Evolutionary conservation across 1,140 invertebrate species (phyloP), one percentile per base, ranked within the genome.

Genomic region (Neotoxoptera formosana): DNA sequence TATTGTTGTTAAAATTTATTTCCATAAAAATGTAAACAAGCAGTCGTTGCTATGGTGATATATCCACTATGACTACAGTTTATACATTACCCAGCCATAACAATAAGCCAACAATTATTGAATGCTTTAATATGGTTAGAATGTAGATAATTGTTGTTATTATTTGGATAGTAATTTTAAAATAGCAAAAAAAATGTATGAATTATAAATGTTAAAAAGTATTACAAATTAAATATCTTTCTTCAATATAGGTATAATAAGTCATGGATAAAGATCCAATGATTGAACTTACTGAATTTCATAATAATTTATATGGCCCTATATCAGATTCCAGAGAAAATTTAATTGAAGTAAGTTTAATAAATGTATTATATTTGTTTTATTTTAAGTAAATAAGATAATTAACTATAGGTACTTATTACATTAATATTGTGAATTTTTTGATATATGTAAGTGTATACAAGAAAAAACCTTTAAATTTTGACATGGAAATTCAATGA

Each of bases 281-380:
- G 53, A 90, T 90, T 67, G 89, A 90, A 67, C 89, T 90, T n/a
- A 17, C 34, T 9, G 56, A 90, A 90, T 67, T 90, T 17, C 41
- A 90, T 90, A 45, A 41, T 67, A 90, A 45, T 67, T 67, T 90
- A n/a, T 90, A 90, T 67, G 20, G 25, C 11, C 20, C 53, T 47
- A 17, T 17, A 45, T 67, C 89, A 90, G 53, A 90, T 67, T 90
- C 89, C 1, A 90, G 60, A 67, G 89, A 90, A 20, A 90, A 67
- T 67, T 90, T 90, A 67, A 90, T 90, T 67, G 56, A 90, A 45
- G 89, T 90, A 90, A 90, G 89, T 90, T 21, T 41, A 25, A 90
- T 41, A 25, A 90, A 89, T 36, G 6, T 89, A 89, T 89, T 20
- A 25, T 45, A n/a, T 17, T 76, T 76, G 4, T 67, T 67, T 67